Evolutionary conservation across 2,113 vertebrate species (phyloP), one percentile per base, ranked within the genome.

Genomic region (Amblyopsis rosae): DNA sequence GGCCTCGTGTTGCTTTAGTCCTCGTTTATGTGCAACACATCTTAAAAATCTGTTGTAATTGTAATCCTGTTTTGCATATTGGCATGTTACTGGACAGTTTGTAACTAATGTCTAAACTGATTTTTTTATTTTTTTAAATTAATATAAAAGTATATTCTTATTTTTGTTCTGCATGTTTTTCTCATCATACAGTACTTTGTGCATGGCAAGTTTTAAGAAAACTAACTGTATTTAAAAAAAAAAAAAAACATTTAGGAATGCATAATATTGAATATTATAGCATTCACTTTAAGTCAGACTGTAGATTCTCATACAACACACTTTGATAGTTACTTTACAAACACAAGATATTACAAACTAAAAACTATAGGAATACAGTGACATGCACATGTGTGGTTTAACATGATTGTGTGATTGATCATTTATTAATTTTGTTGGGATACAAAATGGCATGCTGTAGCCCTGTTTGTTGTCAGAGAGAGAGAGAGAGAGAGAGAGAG

Each of bases 401-500:
- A 26, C 26, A 26, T 3, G 26, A 19, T 19, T 19, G 19, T 19
- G 75, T 78, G 81, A 85, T 71, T 80, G 85, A 88, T 19, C 83
- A 82, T n/a, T 69, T 79, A 92, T 88, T 83, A 76, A 89, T 89
- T 86, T 77, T 76, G 77, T 77, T 76, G 69, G 76, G 69, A 75
- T 76, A 66, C 19, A 19, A 1, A 19, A 19, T 75, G 62, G 78
- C 72, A 77, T 73, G 67, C 64, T 3, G 3, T 67, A 82, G 75
- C 81, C 87, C 90, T 69, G 48, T 82, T 88, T 88, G 87, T 88
- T 81, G 85, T 92, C 83, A 90, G 80, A 57, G 35, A n/a, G 19
- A 15, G 63, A 54, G 67, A 64, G 64, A 56, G 69, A 77, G 59
- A 49, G 63, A 12, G 19, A 71, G 51, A 60, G 17, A 15, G 59